phyloP scores from a whole-genome alignment of 2,797 vertebrate genomes.

The Silurus lanzhouensis region DNA sequence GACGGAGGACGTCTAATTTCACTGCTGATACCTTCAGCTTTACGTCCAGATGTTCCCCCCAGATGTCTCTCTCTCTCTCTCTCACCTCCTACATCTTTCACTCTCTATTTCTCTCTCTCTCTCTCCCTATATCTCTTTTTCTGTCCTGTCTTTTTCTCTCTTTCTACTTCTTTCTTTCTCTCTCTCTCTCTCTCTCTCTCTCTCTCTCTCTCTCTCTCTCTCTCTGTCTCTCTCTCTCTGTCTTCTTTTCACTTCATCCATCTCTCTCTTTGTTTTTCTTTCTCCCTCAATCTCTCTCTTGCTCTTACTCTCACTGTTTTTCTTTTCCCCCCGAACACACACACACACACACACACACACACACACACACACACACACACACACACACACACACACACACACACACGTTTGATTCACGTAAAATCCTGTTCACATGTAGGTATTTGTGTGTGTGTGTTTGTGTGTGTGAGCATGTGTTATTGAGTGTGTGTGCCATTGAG shows the following conservation, averaged over 20 bases:
- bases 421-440: not conserved
- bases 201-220: slow-evolving; percentile 27
- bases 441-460: not conserved
- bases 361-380: not conserved
- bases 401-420: too few relatives aligned
- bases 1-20: not conserved
- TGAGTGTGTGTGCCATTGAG: not conserved
- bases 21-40: slow-evolving; percentile 5
- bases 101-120: not conserved
- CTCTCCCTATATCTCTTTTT: not conserved
- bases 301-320: too few relatives aligned
- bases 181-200: slow-evolving; percentile 16
- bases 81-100: not conserved
- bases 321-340: not conserved
- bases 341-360: not conserved
- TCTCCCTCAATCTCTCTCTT: not conserved
- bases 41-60: not conserved
- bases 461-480: not conserved
- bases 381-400: not conserved
- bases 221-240: not conserved
- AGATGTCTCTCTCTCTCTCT: not conserved
- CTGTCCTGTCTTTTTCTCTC: slow-evolving; percentile 23
- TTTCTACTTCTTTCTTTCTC: not conserved
- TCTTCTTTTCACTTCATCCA: too few relatives aligned
- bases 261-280: not conserved